phyloP scores from a whole-genome alignment of 2,797 vertebrate genomes.

The Macropus fuliginosus region DNA sequence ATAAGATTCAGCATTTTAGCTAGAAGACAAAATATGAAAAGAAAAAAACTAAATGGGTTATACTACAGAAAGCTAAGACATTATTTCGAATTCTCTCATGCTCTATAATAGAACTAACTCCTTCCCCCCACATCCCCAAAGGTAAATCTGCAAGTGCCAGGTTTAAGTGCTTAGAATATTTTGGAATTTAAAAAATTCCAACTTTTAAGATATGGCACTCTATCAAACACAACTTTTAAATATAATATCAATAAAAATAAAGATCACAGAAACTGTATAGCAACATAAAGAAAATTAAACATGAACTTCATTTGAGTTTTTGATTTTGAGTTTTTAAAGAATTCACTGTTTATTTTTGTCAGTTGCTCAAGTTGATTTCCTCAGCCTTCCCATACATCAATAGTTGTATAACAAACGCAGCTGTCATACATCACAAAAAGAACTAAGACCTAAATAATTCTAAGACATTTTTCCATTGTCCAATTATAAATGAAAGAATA shows the following conservation, averaged over 20 bases:
- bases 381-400: constrained; percentile 27
- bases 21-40: constrained; percentile 54
- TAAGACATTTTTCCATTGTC: constrained; percentile 45
- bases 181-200: constrained; percentile 45
- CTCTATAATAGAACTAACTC: constrained; percentile 31
- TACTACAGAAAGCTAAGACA: constrained; percentile 30
- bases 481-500: not conserved
- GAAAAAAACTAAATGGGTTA: constrained; percentile 22
- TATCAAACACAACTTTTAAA: constrained; percentile 37
- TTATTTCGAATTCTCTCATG: constrained; percentile 49
- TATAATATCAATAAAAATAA: constrained; percentile 29
- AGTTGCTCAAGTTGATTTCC: constrained; percentile 36
- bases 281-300: constrained; percentile 27
- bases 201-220: not conserved
- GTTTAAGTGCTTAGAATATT: constrained; percentile 23
- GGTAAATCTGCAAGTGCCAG: constrained; percentile 20
- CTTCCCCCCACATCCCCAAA: not conserved
- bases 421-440: constrained; percentile 42
- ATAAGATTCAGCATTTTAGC: constrained; percentile 26
- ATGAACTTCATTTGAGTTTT: not conserved
- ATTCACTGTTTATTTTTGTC: constrained; percentile 18
- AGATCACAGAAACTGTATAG: not conserved
- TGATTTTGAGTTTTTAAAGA: constrained; percentile 12
- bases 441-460: constrained; percentile 29
- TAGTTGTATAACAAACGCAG: constrained; percentile 11